These are phyloP conservation scores for Lepidurus apus DNA, from an alignment of 1,140 invertebrate species.

Conservation along the genomic window DNA sequence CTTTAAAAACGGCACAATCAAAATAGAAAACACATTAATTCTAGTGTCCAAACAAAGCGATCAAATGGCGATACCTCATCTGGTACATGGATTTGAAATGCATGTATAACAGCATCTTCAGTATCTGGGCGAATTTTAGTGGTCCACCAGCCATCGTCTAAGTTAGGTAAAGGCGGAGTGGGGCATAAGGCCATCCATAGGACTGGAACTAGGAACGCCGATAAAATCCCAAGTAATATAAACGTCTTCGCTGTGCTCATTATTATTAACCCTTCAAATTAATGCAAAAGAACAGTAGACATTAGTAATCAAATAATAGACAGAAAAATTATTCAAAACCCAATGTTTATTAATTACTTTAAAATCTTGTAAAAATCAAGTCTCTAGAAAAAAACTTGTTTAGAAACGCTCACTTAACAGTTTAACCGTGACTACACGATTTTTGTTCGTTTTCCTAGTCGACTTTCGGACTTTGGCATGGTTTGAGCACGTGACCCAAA, in stretches of 20 bases:
- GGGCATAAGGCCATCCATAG: conserved; percentile 15
- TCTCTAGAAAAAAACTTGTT: too few species aligned
- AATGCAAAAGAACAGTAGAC: too few species aligned
- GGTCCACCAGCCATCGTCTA: conserved; percentile 50
- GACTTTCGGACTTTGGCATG: too few species aligned
- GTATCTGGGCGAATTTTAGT: conserved; percentile 37
- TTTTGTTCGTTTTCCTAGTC: too few species aligned
- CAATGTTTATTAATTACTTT: too few species aligned
- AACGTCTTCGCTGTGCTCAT: not conserved
- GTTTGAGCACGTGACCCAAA: too few species aligned
- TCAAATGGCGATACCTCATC: conserved; percentile 38
- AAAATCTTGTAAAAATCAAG: too few species aligned
- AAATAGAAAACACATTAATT: not conserved
- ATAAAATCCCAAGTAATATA: not conserved
- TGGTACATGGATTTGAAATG: conserved; percentile 49
- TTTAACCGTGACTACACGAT: too few species aligned
- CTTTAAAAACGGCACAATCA: conserved; percentile 43
- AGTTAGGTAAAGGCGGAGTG: conserved; percentile 35
- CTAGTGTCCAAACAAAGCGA: not conserved
- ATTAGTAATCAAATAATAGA: too few species aligned
- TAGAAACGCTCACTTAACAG: too few species aligned
- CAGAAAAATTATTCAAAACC: too few species aligned
- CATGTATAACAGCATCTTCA: conserved; percentile 45
- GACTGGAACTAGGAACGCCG: not conserved
- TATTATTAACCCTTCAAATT: not conserved